Evolutionary conservation across 1,140 invertebrate genomes (phyloP).

Genomic region (Formica exsecta): DNA sequence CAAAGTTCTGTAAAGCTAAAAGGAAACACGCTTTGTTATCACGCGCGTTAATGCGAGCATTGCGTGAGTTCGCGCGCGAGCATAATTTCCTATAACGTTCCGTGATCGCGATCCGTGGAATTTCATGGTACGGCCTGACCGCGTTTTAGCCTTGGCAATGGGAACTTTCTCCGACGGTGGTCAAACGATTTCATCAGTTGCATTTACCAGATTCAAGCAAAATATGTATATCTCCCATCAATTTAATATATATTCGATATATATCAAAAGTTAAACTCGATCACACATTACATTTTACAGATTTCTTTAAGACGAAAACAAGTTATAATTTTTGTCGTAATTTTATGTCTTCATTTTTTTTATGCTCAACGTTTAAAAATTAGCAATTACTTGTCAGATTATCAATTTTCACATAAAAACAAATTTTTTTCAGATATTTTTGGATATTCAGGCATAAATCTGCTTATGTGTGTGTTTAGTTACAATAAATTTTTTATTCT

Average conservation of each 20-base stretch:
- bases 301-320: too few relatives aligned
- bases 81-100: constrained; percentile 9
- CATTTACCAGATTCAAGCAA: constrained; percentile 22
- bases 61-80: neutral
- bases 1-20: neutral
- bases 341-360: neutral
- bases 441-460: neutral
- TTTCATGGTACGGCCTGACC: constrained; percentile 67
- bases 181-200: constrained; percentile 55
- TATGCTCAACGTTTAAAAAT: too few relatives aligned
- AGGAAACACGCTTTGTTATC: neutral
- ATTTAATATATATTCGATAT: too few relatives aligned
- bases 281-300: too few relatives aligned
- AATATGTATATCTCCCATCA: too few relatives aligned
- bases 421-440: neutral
- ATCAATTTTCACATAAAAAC: too few relatives aligned
- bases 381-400: too few relatives aligned
- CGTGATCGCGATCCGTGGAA: constrained; percentile 50
- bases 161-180: constrained; percentile 72
- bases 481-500: neutral
- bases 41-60: neutral
- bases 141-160: constrained; percentile 77
- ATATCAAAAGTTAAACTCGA: too few relatives aligned
- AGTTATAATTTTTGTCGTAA: too few relatives aligned
- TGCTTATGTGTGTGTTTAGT: neutral